Evolutionary conservation across 1,140 invertebrate species (phyloP), one percentile per base, ranked within the genome.

Genomic region (Philotrypesis tridentata): DNA sequence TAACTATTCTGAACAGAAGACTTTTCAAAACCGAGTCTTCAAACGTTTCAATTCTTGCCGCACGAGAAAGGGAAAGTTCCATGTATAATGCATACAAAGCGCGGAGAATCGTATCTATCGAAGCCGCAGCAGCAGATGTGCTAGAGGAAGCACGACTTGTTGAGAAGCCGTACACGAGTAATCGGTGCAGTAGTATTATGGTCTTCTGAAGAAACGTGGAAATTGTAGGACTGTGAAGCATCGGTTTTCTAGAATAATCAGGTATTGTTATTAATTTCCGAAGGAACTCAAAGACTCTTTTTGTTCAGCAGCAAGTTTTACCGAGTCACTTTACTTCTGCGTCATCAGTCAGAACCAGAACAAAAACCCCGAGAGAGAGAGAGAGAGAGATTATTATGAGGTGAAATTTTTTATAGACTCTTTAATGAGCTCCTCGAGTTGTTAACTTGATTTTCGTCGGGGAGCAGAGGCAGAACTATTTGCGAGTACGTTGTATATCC

Each of bases 21-120:
- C n/a, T n/a, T n/a, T n/a, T n/a, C n/a, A n/a, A n/a, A n/a, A n/a
- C n/a, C n/a, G n/a, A n/a, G n/a, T n/a, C n/a, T n/a, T n/a, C n/a
- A n/a, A n/a, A n/a, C n/a, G n/a, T n/a, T n/a, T n/a, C n/a, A n/a
- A n/a, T n/a, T n/a, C n/a, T n/a, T n/a, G n/a, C n/a, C n/a, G n/a
- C n/a, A n/a, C n/a, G 29, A 27, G 68, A 31, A 68, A 73, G 78
- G 73, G 78, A 80, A 72, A 65, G 75, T 80, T 67, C 1, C 14
- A 31, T 70, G 29, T 70, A 71, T 0, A 55, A 55, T n/a, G 17
- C 5, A 43, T 14, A 17, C 9, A 43, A 21, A 33, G 31, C 55
- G n/a, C 31, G 9, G n/a, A 68, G 29, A 43, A 71, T 25, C 37
- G 67, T 71, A 71, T 70, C 40, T 55, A 21, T 25, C 65, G 76